Base-by-base conservation (phyloP, 2,797 vertebrate genomes). In the Melanotaenia boesemani region DNA sequence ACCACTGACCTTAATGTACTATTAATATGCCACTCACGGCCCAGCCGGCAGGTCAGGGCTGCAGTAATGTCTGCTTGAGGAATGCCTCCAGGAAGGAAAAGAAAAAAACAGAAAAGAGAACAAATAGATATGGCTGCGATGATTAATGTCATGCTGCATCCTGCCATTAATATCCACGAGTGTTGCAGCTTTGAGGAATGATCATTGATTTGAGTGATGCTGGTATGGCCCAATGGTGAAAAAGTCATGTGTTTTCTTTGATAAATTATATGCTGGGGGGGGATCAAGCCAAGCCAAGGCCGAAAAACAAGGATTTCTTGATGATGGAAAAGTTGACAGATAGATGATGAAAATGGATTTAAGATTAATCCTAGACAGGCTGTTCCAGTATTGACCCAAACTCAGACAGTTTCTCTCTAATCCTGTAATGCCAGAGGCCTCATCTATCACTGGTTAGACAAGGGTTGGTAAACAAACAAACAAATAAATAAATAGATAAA, bases 1-100 rank as follows among this genome's bases (percentile, higher is more conserved):
- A 81, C 88, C 85, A 32, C 84, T 84, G 83, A 84, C 79, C 85
- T 88, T 89, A 90, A 89, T 85, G 72, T 74, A 80, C 78, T 84
- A 82, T 89, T 86, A 88, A 85, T 79, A 82, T 81, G 82, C 77
- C 65, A 37, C 72, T 77, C 71, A 59, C 64, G 50, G 68, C 46
- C 16, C 65, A 4, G 66, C 75, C 24, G 24, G 79, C 32, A 60
- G 83, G 83, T 87, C 88, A 65, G 8, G 59, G 66, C 79, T 62
- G 3, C 79, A 68, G 70, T 70, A 65, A 72, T 57, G 74, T 76
- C 77, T 65, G 76, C 76, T 39, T 1, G 28, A 76, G 66, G 58
- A 75, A 74, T 6, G 70, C 84, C 80, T 67, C 0, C 0, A 81
- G 80, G 70, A 64, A 62, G 54, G 24, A 68, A 28, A 57, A 20